A percentile compares a stretch with the other conserved stretches of the same genome.
phyloP scores from a whole-genome alignment of 1,140 invertebrate genomes.

The Saxidomus purpurata region DNA sequence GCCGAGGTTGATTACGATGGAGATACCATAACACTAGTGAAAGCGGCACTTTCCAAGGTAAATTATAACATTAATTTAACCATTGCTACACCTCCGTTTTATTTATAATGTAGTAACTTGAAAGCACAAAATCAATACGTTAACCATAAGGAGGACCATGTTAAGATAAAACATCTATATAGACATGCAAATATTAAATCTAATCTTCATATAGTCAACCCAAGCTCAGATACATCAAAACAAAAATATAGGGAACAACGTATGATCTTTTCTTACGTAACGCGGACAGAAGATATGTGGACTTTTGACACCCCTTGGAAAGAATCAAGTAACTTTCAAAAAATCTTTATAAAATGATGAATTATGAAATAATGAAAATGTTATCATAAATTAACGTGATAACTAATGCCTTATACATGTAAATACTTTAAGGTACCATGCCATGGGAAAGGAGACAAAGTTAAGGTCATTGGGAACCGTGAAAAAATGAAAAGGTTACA shows the following conservation, averaged over 20 bases:
- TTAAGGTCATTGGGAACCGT: not conserved
- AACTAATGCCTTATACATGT: not conserved
- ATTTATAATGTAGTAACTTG: not conserved
- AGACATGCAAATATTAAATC: not conserved
- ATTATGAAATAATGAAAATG: not conserved
- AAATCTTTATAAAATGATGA: not conserved
- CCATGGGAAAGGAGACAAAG: slow-evolving; percentile 6
- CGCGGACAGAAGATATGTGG: not conserved
- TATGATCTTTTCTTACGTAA: not conserved
- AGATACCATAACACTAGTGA: not conserved
- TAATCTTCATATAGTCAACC: not conserved
- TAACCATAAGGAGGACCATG: not conserved
- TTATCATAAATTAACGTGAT: not conserved
- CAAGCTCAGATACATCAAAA: not conserved
- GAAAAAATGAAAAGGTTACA: not conserved
- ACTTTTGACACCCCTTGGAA: not conserved
- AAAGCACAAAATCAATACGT: not conserved
- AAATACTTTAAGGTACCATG: too few species aligned
- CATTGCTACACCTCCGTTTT: too few species aligned
- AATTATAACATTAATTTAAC: not conserved
- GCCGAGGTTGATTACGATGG: slow-evolving; percentile 1
- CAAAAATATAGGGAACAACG: too few species aligned
- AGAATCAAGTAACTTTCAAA: not conserved
- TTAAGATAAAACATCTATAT: not conserved
- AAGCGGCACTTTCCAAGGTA: not conserved